Percentiles rank a stretch among this genome's conserved stretches.
phyloP scores from a whole-genome alignment of 2,888 invertebrate species.

The Hemithea aestivaria region DNA sequence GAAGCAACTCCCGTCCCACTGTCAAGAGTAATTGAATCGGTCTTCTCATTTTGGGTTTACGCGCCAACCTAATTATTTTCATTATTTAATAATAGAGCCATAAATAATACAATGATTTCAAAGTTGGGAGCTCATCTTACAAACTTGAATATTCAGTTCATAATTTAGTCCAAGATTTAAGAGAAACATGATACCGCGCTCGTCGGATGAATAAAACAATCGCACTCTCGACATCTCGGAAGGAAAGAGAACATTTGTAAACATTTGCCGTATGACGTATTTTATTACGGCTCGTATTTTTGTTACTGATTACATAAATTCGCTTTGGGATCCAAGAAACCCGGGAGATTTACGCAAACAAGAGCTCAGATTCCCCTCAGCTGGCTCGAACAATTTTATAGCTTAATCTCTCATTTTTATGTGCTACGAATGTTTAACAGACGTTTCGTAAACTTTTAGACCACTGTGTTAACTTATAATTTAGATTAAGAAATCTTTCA shows the following conservation, averaged over 20 bases:
- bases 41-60: too few relatives aligned
- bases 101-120: too few relatives aligned
- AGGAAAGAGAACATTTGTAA: constrained; percentile 12
- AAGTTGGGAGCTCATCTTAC: too few relatives aligned
- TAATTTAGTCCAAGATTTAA: background rate
- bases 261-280: constrained; percentile 25
- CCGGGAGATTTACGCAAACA: constrained; percentile 37
- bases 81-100: too few relatives aligned
- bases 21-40: too few relatives aligned
- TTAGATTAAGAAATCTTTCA: background rate
- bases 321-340: constrained; percentile 26
- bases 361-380: constrained; percentile 28
- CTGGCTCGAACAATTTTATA: constrained; percentile 29
- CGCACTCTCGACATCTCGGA: constrained; percentile 1
- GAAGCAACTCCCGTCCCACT: too few relatives aligned
- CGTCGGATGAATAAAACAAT: constrained; percentile 4
- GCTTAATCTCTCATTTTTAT: constrained; percentile 39
- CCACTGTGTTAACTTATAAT: constrained; percentile 3
- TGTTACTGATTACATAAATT: constrained; percentile 38
- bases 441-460: background rate
- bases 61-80: too few relatives aligned
- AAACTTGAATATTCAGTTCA: background rate
- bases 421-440: constrained; percentile 15
- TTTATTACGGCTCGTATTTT: constrained; percentile 37
- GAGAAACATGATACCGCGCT: background rate